Conservation (phyloP, 2,113 vertebrate species). For the Mixornis gularis region DNA sequence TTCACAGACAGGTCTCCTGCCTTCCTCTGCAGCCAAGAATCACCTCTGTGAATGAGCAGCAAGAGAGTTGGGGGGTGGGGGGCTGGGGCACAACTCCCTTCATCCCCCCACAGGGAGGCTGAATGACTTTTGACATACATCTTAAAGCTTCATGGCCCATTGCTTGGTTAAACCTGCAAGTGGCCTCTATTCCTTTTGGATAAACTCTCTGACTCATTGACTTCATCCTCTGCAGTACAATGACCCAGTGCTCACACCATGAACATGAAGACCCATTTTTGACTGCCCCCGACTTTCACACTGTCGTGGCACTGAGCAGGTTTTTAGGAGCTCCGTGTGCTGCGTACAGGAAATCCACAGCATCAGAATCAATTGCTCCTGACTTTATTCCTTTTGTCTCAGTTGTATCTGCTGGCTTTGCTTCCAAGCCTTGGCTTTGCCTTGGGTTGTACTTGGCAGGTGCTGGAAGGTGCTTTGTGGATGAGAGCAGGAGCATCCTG, state of each 20-base stretch:
- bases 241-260: not conserved
- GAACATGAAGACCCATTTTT: not conserved
- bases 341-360: not conserved
- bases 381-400: not conserved
- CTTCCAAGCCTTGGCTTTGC: not conserved
- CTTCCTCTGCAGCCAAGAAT: not conserved
- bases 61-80: not conserved
- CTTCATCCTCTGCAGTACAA: fast-evolving
- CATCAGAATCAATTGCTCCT: not conserved
- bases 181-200: not conserved
- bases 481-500: not conserved
- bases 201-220: not conserved
- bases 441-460: not conserved
- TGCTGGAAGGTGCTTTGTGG: not conserved
- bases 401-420: not conserved
- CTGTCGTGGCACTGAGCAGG: not conserved
- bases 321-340: not conserved
- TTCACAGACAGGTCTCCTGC: not conserved
- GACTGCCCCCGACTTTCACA: not conserved
- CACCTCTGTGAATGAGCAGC: not conserved
- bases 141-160: not conserved
- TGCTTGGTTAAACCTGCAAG: not conserved
- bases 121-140: not conserved
- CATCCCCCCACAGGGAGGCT: not conserved
- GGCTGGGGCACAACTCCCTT: not conserved